These are phyloP conservation scores for Euwallacea fornicatus DNA, from an alignment of 1,140 invertebrate species.

Conservation along the genomic window DNA sequence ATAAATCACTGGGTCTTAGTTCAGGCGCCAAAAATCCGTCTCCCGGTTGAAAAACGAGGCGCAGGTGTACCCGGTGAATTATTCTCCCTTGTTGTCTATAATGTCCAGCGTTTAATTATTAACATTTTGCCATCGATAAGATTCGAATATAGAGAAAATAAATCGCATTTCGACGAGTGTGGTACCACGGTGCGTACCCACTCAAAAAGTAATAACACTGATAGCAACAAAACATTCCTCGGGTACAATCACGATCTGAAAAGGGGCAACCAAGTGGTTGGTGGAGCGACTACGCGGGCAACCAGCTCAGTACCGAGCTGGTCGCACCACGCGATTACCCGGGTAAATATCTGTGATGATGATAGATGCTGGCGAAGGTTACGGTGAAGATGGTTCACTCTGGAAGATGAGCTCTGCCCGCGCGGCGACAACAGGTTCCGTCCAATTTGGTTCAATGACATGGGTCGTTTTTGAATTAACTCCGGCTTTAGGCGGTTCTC, in stretches of 20 bases:
- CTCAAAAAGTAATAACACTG: conserved; percentile 26
- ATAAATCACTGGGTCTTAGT: conserved; percentile 26
- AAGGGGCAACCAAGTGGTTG: conserved; percentile 6
- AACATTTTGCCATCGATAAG: too few relatives aligned
- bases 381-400: conserved; percentile 26
- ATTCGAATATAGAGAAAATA: too few relatives aligned
- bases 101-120: not conserved
- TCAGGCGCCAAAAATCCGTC: conserved; percentile 20
- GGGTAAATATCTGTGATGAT: conserved; percentile 34
- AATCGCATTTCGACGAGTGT: too few relatives aligned
- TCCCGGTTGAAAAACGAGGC: conserved; percentile 11
- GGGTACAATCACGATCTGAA: conserved; percentile 26
- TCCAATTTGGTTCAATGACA: conserved; percentile 36
- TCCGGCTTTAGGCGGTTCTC: conserved; percentile 20
- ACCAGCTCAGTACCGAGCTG: conserved; percentile 13
- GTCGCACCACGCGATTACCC: conserved; percentile 25
- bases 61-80: conserved; percentile 21
- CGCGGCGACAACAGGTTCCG: conserved; percentile 29
- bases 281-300: conserved; percentile 4
- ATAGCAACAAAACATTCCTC: conserved; percentile 32
- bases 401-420: conserved; percentile 15
- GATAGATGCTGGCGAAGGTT: conserved; percentile 31
- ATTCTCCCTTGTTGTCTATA: conserved; percentile 18
- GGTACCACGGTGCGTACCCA: not conserved
- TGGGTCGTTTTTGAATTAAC: conserved; percentile 32